Evolutionary conservation across 2,888 invertebrate genomes (phyloP), one percentile per base, ranked within the genome.

Genomic region (Pammene aurita): DNA sequence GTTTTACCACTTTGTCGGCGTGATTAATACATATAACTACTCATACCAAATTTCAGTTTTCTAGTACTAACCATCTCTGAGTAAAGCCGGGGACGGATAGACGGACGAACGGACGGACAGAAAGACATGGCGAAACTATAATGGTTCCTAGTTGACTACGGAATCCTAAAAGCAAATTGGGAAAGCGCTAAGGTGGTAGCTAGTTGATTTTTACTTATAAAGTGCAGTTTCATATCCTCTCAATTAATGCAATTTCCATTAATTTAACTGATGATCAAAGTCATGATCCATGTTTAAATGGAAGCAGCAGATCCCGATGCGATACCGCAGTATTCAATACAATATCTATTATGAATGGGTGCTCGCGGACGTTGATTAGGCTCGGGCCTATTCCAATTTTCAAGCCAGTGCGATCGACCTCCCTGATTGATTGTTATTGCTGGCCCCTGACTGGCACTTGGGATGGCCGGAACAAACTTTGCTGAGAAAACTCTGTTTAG

Each of bases 361-460:
- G 77, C 72, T 74, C 83, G 80, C 82, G 83, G 82, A 77, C 81
- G 80, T 85, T 87, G 86, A 88, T 89, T 89, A 87, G 86, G 79
- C 76, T 72, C 79, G 81, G 83, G 82, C 84, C 80, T 83, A 86
- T 85, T 88, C 85, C 87, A 87, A 90, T 88, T 89, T 89, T 85
- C 86, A 87, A 85, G 81, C 80, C 80, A 80, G 77, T 78, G 74
- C 82, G 83, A 84, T 83, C 81, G 79, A 78, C 77, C 78, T 77
- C 76, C 79, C 85, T 85, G 88, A 89, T 89, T 88, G 87, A 86
- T 87, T 87, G 85, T 84, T 88, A 84, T 87, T 84, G 84, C 77
- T 65, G 54, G 57, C 64, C 64, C 56, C 67, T 61, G 69, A 58
- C 66, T 66, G 63, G 67, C 66, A 71, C 62, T 69, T 70, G 71